phyloP scores from a whole-genome alignment of 1,140 invertebrate genomes.

The Aphelinus atriplicis region DNA sequence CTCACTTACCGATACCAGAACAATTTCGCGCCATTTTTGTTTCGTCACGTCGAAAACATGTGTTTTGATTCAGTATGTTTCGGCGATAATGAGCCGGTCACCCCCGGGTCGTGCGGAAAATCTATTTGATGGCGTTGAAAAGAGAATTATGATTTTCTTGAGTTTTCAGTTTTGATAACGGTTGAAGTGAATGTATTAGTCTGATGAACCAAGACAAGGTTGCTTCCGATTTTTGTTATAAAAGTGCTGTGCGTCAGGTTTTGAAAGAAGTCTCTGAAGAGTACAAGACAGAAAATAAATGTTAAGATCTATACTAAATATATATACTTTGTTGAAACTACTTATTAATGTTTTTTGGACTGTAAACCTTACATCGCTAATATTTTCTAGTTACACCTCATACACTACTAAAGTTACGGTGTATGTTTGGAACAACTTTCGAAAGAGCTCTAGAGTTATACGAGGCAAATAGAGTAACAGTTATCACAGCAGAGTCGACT shows the following conservation, averaged over 20 bases:
- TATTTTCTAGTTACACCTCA: conserved; percentile 63
- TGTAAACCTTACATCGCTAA: conserved; percentile 3
- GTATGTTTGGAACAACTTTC: conserved; percentile 68
- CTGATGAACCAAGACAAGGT: conserved; percentile 15
- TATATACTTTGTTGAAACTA: conserved; percentile 11
- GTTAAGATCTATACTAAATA: conserved; percentile 14
- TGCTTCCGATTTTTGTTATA: conserved; percentile 20
- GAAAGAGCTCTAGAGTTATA: conserved; percentile 70
- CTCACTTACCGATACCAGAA: no score
- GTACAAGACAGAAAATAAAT: conserved; percentile 50
- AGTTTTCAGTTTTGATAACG: no score
- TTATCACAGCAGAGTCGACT: conserved; percentile 55
- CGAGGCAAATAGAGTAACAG: conserved; percentile 66
- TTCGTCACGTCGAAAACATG: no score
- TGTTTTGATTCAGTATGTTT: no score
- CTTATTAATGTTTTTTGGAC: conserved; percentile 25
- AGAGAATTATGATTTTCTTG: no score
- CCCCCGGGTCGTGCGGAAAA: no score
- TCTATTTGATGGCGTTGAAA: no score
- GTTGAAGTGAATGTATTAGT: no score
- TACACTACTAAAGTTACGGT: conserved; percentile 66
- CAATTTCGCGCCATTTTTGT: no score
- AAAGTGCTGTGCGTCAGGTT: conserved; percentile 27
- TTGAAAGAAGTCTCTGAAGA: conserved; percentile 47
- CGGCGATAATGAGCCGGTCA: no score